phyloP scores from a whole-genome alignment of 2,888 invertebrate genomes.

The Linnaemya tessellans region DNA sequence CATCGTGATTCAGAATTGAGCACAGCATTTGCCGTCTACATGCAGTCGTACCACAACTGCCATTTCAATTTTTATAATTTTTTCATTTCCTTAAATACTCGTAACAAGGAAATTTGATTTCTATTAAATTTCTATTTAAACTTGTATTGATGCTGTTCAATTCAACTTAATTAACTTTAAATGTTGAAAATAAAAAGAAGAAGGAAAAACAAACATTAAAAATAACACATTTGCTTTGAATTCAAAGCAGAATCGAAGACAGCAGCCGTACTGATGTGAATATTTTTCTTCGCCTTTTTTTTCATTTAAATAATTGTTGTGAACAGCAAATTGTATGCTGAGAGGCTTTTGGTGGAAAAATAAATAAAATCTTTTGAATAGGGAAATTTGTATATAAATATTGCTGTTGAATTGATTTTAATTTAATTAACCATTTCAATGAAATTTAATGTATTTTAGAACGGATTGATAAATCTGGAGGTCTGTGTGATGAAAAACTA shows the following conservation, averaged over 20 bases:
- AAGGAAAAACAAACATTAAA: not conserved
- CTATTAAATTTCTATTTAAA: constrained; percentile 10
- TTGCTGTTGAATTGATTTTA: not conserved
- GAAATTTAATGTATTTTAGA: too few relatives aligned
- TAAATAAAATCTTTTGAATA: not conserved
- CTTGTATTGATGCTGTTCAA: constrained; percentile 8
- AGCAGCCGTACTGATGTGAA: not conserved
- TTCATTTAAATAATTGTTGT: constrained; percentile 4
- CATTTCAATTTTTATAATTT: constrained; percentile 2
- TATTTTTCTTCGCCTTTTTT: not conserved
- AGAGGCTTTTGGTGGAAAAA: not conserved
- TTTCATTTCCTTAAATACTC: constrained; percentile 13
- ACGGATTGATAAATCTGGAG: too few relatives aligned
- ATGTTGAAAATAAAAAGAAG: too few relatives aligned
- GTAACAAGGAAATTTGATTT: not conserved
- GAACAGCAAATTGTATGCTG: constrained; percentile 7
- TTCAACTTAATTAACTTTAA: constrained; percentile 6
- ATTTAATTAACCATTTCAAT: not conserved
- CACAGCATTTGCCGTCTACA: too few relatives aligned
- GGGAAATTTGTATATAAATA: not conserved
- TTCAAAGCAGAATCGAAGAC: not conserved
- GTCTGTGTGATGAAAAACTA: too few relatives aligned
- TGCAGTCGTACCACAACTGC: not conserved
- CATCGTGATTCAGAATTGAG: not conserved
- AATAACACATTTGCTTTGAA: not conserved